These are phyloP conservation scores for Perithous albicinctus DNA, from an alignment of 2,888 invertebrate genomes.

Conservation along the genomic window DNA sequence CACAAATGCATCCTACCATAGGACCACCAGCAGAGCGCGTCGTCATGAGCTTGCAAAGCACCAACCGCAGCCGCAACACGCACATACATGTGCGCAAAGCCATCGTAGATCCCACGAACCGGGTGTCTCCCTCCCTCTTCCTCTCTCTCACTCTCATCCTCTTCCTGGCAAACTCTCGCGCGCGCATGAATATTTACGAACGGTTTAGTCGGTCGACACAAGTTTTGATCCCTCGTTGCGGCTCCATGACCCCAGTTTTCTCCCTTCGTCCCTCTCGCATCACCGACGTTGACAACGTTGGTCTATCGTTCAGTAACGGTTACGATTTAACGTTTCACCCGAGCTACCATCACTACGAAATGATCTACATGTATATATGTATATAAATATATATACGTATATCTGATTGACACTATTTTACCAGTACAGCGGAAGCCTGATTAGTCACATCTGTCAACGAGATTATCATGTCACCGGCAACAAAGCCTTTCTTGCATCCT, in stretches of 20 bases:
- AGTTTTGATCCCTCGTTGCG: conserved; percentile 71
- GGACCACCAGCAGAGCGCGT: conserved; percentile 23
- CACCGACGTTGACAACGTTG: conserved; percentile 54
- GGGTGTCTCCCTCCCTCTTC: no score
- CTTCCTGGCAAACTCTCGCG: conserved; percentile 24
- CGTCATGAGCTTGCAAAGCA: conserved; percentile 40
- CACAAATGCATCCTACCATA: not conserved
- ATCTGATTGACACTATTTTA: not conserved
- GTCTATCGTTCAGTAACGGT: conserved; percentile 39
- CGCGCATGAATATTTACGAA: conserved; percentile 78
- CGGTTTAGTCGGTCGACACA: conserved; percentile 71
- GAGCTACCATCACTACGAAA: conserved; percentile 10
- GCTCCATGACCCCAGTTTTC: conserved; percentile 25
- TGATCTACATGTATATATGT: not conserved
- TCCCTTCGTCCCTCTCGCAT: conserved; percentile 22
- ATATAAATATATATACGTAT: not conserved
- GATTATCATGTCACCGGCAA: not conserved
- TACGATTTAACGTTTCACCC: conserved; percentile 47
- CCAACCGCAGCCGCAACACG: conserved; percentile 47
- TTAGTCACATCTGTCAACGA: not conserved
- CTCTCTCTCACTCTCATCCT: conserved; percentile 25
- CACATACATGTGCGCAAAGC: conserved; percentile 48
- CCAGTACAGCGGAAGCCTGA: not conserved
- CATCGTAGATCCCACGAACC: conserved; percentile 44
- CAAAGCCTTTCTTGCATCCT: not conserved